Evolutionary conservation across 2,888 invertebrate species (phyloP), one percentile per base, ranked within the genome.

Genomic region (Dysmachus trigonus): DNA sequence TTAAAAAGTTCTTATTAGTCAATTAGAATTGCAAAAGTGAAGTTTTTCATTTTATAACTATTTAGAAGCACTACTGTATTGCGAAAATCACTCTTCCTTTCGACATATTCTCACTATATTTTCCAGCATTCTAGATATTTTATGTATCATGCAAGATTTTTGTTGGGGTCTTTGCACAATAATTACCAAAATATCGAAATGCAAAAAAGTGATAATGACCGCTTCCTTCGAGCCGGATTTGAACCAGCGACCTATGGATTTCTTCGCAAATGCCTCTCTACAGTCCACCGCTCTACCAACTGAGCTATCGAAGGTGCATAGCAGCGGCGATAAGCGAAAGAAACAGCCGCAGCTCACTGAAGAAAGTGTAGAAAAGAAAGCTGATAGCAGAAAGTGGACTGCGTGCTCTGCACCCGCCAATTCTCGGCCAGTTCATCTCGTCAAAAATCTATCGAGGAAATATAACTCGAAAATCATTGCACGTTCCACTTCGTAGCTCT

Each of bases 231-330:
- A 94, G 93, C 94, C 94, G 94, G 94, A 94, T 94, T 94, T 94
- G 94, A 94, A 94, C 94, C 94, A 94, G 94, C 93, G 94, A 94
- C 94, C 94, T 94, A 94, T 94, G 94, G 94, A 94, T 94, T 88
- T 90, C 91, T 90, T 30, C 30, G 3, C n/a, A 13, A 30, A 71
- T 6, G 71, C 22, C 27, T 71, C 27, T 71, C 18, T 71, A 71
- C 71, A 71, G 71, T 71, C 71, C 71, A 71, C 71, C 71, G 22
- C 71, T n/a, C 71, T 71, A 71, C 38, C 38, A 38, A 38, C 71
- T 71, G 71, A 71, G 71, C 71, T 71, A 71, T 71, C 71, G 71
- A 22, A 71, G 71, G 71, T 27, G 6, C 71, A 1, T 30, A 1
- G 0, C 2, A 27, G 10, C 10, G 7, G 18, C 0, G 62, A 18